Conservation (phyloP, 1,140 invertebrate genomes). For the Caenorhabditis tropicalis region DNA sequence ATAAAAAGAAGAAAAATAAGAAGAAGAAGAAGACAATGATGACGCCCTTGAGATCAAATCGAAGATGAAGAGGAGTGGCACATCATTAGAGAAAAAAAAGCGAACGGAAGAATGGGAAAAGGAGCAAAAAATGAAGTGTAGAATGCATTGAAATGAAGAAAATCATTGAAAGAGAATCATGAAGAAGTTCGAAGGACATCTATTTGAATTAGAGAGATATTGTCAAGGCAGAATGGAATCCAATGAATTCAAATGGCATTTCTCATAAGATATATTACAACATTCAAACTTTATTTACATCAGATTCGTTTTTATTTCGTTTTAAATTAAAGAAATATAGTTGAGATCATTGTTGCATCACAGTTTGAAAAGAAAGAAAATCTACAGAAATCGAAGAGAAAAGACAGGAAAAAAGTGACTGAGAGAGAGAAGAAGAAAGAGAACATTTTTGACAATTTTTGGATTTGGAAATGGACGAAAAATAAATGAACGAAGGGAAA, state of each 20-base stretch:
- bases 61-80: neutral
- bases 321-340: too few relatives aligned
- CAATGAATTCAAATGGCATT: too few relatives aligned
- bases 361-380: neutral
- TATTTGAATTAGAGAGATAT: too few relatives aligned
- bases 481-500: neutral
- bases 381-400: neutral
- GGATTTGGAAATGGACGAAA: neutral
- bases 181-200: too few relatives aligned
- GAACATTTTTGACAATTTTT: neutral
- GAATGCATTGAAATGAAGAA: neutral
- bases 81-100: neutral
- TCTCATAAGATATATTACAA: too few relatives aligned
- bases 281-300: neutral
- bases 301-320: neutral
- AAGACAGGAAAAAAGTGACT: neutral
- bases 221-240: too few relatives aligned
- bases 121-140: neutral
- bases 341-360: slow-evolving; percentile 28
- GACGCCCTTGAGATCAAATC: slow-evolving; percentile 25
- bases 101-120: neutral
- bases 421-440: neutral
- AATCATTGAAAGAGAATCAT: too few relatives aligned
- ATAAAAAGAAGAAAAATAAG: too few relatives aligned
- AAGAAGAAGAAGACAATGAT: neutral